Base-by-base conservation (phyloP, 1,140 invertebrate genomes). In the Copidosoma floridanum region DNA sequence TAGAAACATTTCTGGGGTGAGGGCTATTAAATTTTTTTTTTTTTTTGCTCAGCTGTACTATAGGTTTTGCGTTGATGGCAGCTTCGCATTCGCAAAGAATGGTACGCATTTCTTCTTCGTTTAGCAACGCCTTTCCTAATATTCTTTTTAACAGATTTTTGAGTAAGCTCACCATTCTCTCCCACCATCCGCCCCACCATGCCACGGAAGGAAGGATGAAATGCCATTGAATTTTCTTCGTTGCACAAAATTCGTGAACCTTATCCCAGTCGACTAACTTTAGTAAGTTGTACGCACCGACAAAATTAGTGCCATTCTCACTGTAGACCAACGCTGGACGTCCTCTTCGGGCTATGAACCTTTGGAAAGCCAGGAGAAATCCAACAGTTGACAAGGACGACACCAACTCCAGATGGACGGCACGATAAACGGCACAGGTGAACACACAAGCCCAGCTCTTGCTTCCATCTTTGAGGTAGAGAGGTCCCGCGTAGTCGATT, bases 131-230 rank as follows among this genome's bases (percentile, higher is more conserved):
- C 27, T 63, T 65, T 26, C 65, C 65, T 4, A 75, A 52, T n/a
- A 62, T 57, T 47, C 57, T 51, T 10, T 35, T 21, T n/a, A 71
- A 46, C 16, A 67, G 26, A 16, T 23, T 21, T 35, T 72, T 71
- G n/a, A 68, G 21, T 1, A 70, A n/a, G 26, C 72, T 37, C n/a
- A 73, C 63, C 10, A 76, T 20, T n/a, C 75, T 18, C 47, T 76
- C 71, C 70, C 71, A 76, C 32, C 40, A 72, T 11, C 70, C 71
- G 65, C 69, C 73, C 74, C 73, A 77, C 61, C 53, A 27, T 10
- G 76, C 47, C 2, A 74, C 68, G 11, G 65, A 47, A 3, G 77
- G 71, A 10, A 71, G 72, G 57, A 72, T 74, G 58, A 79, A 76
- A n/a, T 61, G 62, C 69, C 70, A 78, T 14, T 64, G 5, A 21